Percentiles rank a stretch among this genome's conserved stretches.
Evolutionary conservation across 23 tunicate genomes (phyloP).

Genomic region (Styela plicata): DNA sequence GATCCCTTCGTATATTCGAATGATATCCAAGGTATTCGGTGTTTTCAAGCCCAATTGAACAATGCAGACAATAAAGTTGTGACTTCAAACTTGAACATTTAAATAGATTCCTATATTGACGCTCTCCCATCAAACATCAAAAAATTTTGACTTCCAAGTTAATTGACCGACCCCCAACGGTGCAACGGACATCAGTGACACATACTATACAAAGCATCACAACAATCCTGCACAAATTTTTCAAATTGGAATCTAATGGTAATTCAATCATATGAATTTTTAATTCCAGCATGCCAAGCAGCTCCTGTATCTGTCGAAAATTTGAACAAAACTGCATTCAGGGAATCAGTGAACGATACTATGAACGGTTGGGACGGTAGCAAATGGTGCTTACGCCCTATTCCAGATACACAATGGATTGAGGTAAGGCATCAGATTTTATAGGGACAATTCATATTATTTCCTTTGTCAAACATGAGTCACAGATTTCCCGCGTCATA

Average conservation of each 20-base stretch:
- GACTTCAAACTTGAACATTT: too few species aligned
- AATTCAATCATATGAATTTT: neutral
- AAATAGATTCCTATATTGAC: too few species aligned
- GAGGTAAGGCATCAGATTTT: constrained; percentile 9
- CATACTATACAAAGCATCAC: too few species aligned
- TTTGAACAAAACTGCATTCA: neutral
- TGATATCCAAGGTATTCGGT: neutral
- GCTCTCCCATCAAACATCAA: too few species aligned
- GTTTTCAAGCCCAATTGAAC: neutral
- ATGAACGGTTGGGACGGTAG: neutral
- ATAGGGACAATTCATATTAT: neutral
- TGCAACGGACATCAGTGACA: too few species aligned
- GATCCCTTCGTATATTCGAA: neutral
- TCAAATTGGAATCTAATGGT: neutral
- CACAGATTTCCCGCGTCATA: too few species aligned
- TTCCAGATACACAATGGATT: neutral
- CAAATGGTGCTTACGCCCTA: constrained; percentile 12
- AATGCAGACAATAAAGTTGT: too few species aligned
- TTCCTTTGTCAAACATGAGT: neutral
- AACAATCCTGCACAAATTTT: too few species aligned
- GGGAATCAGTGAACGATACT: neutral
- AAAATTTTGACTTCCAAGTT: neutral
- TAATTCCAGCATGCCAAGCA: constrained; percentile 18
- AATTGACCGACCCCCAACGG: neutral
- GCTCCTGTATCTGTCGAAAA: neutral